Percentiles rank a stretch among this genome's conserved stretches.
Conservation (phyloP, 2,113 vertebrate genomes). For the Paralichthys olivaceus region DNA sequence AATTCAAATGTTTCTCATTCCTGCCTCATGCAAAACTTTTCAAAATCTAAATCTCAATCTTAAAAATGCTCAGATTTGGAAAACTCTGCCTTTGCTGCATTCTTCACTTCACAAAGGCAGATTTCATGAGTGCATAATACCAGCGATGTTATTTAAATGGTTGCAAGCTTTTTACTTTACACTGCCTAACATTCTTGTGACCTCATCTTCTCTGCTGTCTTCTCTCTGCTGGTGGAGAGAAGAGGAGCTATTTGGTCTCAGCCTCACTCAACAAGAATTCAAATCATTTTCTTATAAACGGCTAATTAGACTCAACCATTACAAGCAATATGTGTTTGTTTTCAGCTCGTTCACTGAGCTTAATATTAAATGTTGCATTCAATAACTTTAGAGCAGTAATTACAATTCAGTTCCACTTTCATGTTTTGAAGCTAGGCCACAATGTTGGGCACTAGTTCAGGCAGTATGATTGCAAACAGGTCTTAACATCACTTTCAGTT, state of each 20-base stretch:
- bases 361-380: background rate
- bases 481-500: conserved; percentile 21
- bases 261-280: no score
- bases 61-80: no score
- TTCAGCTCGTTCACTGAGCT: background rate
- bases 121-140: no score
- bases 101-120: no score
- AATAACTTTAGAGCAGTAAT: background rate
- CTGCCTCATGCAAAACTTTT: background rate
- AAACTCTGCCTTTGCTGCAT: no score
- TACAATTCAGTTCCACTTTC: background rate
- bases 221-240: background rate
- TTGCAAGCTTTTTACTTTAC: background rate
- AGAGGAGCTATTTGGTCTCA: background rate
- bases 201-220: no score
- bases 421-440: background rate
- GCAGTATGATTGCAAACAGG: conserved; percentile 27
- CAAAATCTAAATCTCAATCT: no score
- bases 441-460: background rate
- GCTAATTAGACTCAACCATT: background rate
- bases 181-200: background rate
- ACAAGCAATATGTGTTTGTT: background rate
- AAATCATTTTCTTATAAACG: background rate
- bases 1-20: background rate
- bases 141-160: no score